A percentile compares a stretch with the other conserved stretches of the same genome.
Evolutionary conservation across 2,797 vertebrate species (phyloP).

Genomic region (Pseudochaenichthys georgianus): DNA sequence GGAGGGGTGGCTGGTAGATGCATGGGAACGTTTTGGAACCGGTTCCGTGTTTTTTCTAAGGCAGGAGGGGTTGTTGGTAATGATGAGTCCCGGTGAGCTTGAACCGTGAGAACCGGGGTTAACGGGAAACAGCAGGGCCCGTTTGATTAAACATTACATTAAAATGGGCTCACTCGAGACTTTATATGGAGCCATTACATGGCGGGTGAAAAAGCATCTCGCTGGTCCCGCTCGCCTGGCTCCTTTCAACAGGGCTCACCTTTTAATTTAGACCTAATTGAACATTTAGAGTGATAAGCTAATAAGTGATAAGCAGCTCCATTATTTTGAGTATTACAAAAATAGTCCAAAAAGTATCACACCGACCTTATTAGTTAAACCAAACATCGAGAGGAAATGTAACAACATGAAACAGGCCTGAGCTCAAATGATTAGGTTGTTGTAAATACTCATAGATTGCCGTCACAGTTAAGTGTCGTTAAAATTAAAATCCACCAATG

Average conservation of each 20-base stretch:
- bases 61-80: not conserved
- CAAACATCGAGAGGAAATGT: not conserved
- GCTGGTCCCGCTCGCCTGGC: conserved; percentile 32
- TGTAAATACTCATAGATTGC: conserved; percentile 19
- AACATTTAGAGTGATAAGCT: conserved; percentile 39
- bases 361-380: conserved; percentile 1
- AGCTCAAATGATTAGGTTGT: conserved; percentile 6
- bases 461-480: conserved; percentile 32
- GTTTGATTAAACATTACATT: conserved; percentile 71
- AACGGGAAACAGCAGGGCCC: conserved; percentile 61
- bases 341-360: conserved; percentile 17
- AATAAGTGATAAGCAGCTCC: not conserved
- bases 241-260: conserved; percentile 38
- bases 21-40: conserved; percentile 40
- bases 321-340: not conserved
- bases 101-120: conserved; percentile 69
- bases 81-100: conserved; percentile 47
- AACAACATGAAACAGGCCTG: conserved; percentile 16
- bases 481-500: conserved; percentile 25
- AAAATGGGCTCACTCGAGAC: conserved; percentile 55
- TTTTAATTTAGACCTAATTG: conserved; percentile 54
- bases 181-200: conserved; percentile 36
- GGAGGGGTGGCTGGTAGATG: conserved; percentile 17
- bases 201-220: conserved; percentile 17
- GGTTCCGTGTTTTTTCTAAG: conserved; percentile 17